Percentiles rank a stretch among this genome's conserved stretches.
phyloP scores from a whole-genome alignment of 1,140 invertebrate genomes.

The Drosophila funebris region DNA sequence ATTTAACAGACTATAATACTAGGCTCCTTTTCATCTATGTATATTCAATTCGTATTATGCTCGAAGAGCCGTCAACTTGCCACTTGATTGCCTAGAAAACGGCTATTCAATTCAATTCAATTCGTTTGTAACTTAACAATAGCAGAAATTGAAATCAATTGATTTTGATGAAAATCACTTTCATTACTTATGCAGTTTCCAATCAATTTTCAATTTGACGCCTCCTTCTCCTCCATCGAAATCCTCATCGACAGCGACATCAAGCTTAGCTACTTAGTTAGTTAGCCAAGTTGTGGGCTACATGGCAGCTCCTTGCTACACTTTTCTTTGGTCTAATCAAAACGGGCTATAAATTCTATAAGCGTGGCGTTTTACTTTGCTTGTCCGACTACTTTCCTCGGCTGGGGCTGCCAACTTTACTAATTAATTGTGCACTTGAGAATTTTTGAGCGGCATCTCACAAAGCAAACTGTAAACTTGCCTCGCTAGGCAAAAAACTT shows the following conservation, averaged over 20 bases:
- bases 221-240: slow-evolving; percentile 13
- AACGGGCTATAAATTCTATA: slow-evolving; percentile 61
- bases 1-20: neutral
- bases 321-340: slow-evolving; percentile 53
- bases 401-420: slow-evolving; percentile 59
- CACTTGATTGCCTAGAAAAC: slow-evolving; percentile 23
- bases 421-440: slow-evolving; percentile 82
- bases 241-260: slow-evolving; percentile 8
- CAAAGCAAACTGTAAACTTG: slow-evolving; percentile 65
- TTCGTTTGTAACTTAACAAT: slow-evolving; percentile 15
- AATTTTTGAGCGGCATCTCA: slow-evolving; percentile 63
- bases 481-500: slow-evolving; percentile 56
- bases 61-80: neutral
- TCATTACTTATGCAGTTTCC: slow-evolving; percentile 73
- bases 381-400: neutral
- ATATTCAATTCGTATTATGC: neutral
- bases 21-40: neutral
- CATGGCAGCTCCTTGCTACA: slow-evolving; percentile 17
- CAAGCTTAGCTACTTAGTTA: slow-evolving; percentile 59
- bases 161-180: slow-evolving; percentile 31
- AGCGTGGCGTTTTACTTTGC: slow-evolving; percentile 47
- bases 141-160: slow-evolving; percentile 35
- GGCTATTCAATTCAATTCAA: slow-evolving; percentile 7
- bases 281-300: slow-evolving; percentile 2
- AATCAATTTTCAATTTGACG: slow-evolving; percentile 73